Evolutionary conservation across 2,888 invertebrate species (phyloP).

Genomic region (Acleris emargana): DNA sequence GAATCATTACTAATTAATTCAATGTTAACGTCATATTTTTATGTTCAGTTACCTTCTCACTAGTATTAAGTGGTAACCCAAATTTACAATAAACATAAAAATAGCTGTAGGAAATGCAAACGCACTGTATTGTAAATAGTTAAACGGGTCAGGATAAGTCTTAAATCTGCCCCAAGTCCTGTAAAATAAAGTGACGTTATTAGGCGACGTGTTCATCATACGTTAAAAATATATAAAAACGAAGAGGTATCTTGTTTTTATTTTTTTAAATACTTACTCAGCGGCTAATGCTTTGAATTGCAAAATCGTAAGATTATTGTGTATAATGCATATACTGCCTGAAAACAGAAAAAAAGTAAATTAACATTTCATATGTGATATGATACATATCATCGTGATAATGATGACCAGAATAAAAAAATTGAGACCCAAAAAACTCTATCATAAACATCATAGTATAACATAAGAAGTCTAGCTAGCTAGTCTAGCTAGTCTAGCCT

Average conservation of each 20-base stretch:
- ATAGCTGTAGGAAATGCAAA: constrained; percentile 63
- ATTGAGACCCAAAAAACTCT: too few relatives aligned
- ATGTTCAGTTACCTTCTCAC: constrained; percentile 50
- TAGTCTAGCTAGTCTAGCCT: too few relatives aligned
- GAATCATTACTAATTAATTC: too few relatives aligned
- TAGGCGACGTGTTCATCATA: neutral
- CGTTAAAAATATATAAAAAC: too few relatives aligned
- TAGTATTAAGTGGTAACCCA: constrained; percentile 53
- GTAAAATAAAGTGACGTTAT: neutral
- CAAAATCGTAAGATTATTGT: constrained; percentile 51
- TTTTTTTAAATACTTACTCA: constrained; percentile 57
- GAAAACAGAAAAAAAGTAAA: constrained; percentile 40
- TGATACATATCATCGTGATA: too few relatives aligned
- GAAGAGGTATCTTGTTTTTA: too few relatives aligned
- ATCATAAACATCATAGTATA: too few relatives aligned
- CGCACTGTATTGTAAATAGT: constrained; percentile 60
- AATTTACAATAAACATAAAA: constrained; percentile 54
- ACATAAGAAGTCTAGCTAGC: too few relatives aligned
- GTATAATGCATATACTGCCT: constrained; percentile 62
- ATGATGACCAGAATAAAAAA: too few relatives aligned
- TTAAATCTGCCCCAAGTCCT: neutral
- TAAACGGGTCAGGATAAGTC: constrained; percentile 57
- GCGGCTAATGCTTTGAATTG: constrained; percentile 53
- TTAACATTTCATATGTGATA: too few relatives aligned
- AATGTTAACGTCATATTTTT: neutral